Base-by-base conservation (phyloP, 2,113 vertebrate genomes). In the Parotia lawesii region DNA sequence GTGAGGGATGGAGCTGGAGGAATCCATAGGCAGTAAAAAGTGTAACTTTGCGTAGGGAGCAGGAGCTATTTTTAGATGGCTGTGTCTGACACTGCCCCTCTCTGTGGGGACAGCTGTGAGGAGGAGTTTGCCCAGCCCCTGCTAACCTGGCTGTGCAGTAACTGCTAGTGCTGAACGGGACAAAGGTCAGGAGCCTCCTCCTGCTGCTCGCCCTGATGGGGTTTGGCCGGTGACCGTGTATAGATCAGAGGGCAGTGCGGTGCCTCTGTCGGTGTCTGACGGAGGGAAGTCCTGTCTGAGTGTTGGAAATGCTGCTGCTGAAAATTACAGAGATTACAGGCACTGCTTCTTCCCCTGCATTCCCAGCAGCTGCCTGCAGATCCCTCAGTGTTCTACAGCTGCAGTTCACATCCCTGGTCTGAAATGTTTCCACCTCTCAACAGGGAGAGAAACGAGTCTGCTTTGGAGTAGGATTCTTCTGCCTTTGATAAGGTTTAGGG, bases 201-300 rank as follows among this genome's bases (percentile, higher is more conserved):
- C 44, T 72, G 69, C 64, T 40, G 18, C 38, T 45, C 54, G 67
- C 27, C 8, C 25, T 24, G 2, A 1, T 12, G 10, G 56, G 28
- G 70, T 11, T 58, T 23, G 57, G 42, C 35, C 23, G 3, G 18
- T 42, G 60, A 2, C 4, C 25, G 0, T 0, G 21, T 6, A 0
- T 5, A 15, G 28, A 31, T 10, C 20, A 11, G 48, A 15, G 51
- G 51, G 56, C 64, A 22, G 67, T 8, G 60, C 29, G 15, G 79
- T 15, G 64, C 33, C 6, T 5, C 0, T 24, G 7, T 0, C 21
- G 1, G 2, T 4, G 20, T 28, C 29, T 28, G 40, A 8, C 2
- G 58, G 79, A 60, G 75, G 42, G 42, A 6, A 17, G 6, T 27
- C 6, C 1, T 0, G 37, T 13, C 45, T n/a, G 25, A 1, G 0